Conservation (phyloP, 2,888 invertebrate species). For the Chalcosyrphus nemorum region DNA sequence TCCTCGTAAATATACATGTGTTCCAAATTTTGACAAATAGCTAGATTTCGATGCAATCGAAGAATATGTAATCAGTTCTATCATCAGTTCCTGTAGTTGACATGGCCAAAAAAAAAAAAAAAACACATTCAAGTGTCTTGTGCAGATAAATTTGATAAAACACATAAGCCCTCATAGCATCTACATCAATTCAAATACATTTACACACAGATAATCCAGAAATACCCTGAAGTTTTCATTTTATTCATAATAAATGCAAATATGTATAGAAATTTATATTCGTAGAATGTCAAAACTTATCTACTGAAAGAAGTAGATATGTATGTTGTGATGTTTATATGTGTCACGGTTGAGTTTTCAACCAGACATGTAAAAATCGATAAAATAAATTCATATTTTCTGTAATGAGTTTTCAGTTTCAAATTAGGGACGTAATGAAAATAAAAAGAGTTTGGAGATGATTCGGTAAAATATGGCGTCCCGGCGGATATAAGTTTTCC, state of each 20-base stretch:
- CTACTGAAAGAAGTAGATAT: not conserved
- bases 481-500: not conserved
- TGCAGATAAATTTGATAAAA: not conserved
- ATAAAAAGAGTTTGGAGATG: not conserved
- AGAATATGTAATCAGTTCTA: not conserved
- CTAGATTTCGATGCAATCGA: not conserved
- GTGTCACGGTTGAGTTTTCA: not conserved
- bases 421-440: not conserved
- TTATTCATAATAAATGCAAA: not conserved
- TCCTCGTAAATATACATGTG: conserved; percentile 19
- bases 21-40: conserved; percentile 38
- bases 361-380: not conserved
- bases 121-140: not conserved
- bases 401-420: not conserved
- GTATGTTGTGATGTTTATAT: not conserved
- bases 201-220: not conserved
- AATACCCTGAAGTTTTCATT: not conserved
- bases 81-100: not conserved
- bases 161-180: not conserved
- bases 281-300: not conserved
- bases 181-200: not conserved
- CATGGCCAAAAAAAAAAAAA: not conserved
- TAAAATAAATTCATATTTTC: not conserved
- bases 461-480: not conserved
- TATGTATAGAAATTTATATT: not conserved